Evolutionary conservation across 2,888 invertebrate species (phyloP).

Genomic region (Sicus ferrugineus): DNA sequence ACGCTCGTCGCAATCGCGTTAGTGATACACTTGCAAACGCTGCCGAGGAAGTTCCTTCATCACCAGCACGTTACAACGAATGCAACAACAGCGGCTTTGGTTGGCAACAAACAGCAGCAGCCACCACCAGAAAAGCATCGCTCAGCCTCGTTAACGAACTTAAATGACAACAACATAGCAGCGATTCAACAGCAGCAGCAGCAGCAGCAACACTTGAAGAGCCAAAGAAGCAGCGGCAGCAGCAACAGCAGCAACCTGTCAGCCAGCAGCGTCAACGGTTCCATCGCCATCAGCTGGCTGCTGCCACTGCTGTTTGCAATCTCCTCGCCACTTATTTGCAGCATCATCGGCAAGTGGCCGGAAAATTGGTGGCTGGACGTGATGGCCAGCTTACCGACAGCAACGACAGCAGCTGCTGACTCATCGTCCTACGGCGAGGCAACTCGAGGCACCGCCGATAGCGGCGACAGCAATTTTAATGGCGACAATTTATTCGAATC

Average conservation of each 20-base stretch:
- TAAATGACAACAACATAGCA: constrained; percentile 1
- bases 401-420: constrained; percentile 4
- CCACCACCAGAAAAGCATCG: constrained; percentile 26
- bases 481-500: constrained; percentile 55
- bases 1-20: constrained; percentile 66
- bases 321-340: constrained; percentile 63
- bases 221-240: constrained; percentile 27
- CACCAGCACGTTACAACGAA: constrained; percentile 32
- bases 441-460: constrained; percentile 7
- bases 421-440: constrained; percentile 33
- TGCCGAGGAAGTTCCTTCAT: constrained; percentile 59
- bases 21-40: constrained; percentile 63
- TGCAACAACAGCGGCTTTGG: constrained; percentile 26
- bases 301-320: constrained; percentile 63
- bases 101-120: constrained; percentile 22
- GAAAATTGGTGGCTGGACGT: constrained; percentile 73
- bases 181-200: constrained; percentile 21
- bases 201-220: constrained; percentile 34
- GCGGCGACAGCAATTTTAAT: constrained; percentile 47
- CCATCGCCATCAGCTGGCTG: constrained; percentile 64
- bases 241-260: constrained; percentile 31
- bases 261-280: constrained; percentile 55
- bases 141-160: not conserved
- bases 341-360: constrained; percentile 64
- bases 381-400: constrained; percentile 38